Conservation (phyloP, 2,113 vertebrate species). For the Otis tarda region DNA sequence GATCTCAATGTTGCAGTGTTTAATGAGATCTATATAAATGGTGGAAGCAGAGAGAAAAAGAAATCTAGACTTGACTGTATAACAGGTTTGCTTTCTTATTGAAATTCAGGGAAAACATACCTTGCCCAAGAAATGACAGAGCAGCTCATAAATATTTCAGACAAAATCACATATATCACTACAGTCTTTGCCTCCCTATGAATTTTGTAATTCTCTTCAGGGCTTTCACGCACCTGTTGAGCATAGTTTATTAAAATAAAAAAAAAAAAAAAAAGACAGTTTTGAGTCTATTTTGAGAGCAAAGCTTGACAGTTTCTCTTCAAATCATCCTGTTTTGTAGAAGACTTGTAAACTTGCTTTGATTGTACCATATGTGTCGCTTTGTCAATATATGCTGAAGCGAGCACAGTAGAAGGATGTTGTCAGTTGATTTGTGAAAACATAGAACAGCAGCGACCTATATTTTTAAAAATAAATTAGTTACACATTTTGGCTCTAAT, state of each 20-base stretch:
- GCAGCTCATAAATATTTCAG: slow-evolving; percentile 19
- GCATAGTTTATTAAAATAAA: neutral
- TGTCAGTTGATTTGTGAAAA: slow-evolving; percentile 41
- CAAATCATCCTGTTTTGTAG: slow-evolving; percentile 37
- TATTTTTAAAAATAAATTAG: slow-evolving; percentile 30
- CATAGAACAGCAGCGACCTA: slow-evolving; percentile 49
- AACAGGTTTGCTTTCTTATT: neutral
- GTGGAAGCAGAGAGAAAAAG: neutral
- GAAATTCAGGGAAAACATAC: neutral
- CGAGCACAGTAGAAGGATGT: slow-evolving; percentile 44
- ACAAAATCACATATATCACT: neutral
- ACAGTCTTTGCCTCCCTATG: neutral
- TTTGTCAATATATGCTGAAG: slow-evolving; percentile 59
- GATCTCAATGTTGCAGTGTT: neutral
- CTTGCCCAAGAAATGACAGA: slow-evolving; percentile 8
- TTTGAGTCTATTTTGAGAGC: slow-evolving; percentile 56
- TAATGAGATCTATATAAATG: neutral
- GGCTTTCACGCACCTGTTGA: slow-evolving; percentile 36
- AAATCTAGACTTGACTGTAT: neutral
- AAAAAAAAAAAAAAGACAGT: neutral
- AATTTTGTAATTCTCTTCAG: slow-evolving; percentile 6
- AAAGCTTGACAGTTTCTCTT: slow-evolving; percentile 54
- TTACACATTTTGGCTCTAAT: neutral
- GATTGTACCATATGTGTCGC: slow-evolving; percentile 54
- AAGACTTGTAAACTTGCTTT: slow-evolving; percentile 64